These are phyloP conservation scores for Lucifuga dentata DNA, from an alignment of 2,113 vertebrate species.

Conservation along the genomic window DNA sequence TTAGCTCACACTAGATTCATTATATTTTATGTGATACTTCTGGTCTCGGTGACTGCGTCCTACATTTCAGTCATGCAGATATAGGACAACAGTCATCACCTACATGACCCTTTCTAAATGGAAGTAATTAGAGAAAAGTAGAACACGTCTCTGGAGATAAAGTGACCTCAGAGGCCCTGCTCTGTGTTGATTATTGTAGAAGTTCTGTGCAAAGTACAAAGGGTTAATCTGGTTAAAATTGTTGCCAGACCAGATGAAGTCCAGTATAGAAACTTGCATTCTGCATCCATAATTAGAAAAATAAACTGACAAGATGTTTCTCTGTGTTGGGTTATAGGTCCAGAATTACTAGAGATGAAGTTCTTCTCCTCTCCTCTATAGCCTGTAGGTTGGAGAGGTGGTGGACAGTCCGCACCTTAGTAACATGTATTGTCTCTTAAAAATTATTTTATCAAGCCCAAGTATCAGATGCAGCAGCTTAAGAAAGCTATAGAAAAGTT, in stretches of 20 bases:
- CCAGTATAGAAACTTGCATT: constrained; percentile 8
- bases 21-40: constrained; percentile 19
- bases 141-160: constrained; percentile 43
- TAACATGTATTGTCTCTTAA: too few species aligned
- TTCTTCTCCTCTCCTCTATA: too few species aligned
- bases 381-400: too few species aligned
- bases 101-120: constrained; percentile 22
- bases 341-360: too few species aligned
- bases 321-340: background rate
- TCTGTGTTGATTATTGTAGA: constrained; percentile 9
- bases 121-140: constrained; percentile 53
- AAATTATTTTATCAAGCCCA: too few species aligned
- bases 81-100: constrained; percentile 20
- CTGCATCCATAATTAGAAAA: background rate
- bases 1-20: constrained; percentile 39
- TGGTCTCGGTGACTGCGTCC: constrained; percentile 10
- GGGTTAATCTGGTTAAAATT: constrained; percentile 41
- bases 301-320: constrained; percentile 23
- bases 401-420: too few species aligned
- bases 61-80: constrained; percentile 10
- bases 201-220: constrained; percentile 17
- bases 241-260: constrained; percentile 45
- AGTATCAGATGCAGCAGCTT: too few species aligned
- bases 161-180: background rate
- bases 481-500: too few species aligned